Base-by-base conservation (phyloP, 1,140 invertebrate genomes). In the Linepithema humile region DNA sequence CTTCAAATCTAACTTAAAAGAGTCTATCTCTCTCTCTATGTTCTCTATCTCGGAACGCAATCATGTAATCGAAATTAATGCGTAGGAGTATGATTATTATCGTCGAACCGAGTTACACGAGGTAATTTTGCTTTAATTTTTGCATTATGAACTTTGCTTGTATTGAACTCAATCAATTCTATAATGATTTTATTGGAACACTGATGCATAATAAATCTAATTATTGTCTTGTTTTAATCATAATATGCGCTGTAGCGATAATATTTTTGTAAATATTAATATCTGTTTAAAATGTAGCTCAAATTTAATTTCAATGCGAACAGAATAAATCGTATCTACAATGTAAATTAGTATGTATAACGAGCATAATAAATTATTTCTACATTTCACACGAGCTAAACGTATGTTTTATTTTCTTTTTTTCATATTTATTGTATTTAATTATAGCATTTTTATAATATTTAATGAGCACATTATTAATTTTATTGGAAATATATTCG, bases 261-360 rank as follows among this genome's bases (percentile, higher is more conserved):
- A 73, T 38, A 53, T 70, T 50, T 3, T 38, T 26, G 4, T 38
- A 72, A 73, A 73, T 57, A 73, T 57, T 57, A 57, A 73, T 9
- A 53, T 70, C 29, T 10, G 29, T 15, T 70, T 50, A 9, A 45
- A 43, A 67, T 69, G 45, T 48, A 70, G 29, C n/a, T 50, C 50
- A 20, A 5, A 38, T 73, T 38, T 55, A 57, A 72, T 38, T 57
- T 57, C 9, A 15, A 73, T 38, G 35, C 12, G 9, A 38, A 20
- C 12, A 17, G 7, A 23, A 20, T 10, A 40, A 69, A 50, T 50
- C 12, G 15, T 7, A 70, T 32, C 32, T 32, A 6, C 32, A 20
- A 50, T 50, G 20, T 9, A 53, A 50, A 50, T 50, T 70, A 70
- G 45, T 48, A 70, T 50, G n/a, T 35, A 73, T 35, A 57, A 38